Percentiles rank a stretch among this genome's conserved stretches.
phyloP scores from a whole-genome alignment of 2,888 invertebrate species.

The Oscheius sp. region DNA sequence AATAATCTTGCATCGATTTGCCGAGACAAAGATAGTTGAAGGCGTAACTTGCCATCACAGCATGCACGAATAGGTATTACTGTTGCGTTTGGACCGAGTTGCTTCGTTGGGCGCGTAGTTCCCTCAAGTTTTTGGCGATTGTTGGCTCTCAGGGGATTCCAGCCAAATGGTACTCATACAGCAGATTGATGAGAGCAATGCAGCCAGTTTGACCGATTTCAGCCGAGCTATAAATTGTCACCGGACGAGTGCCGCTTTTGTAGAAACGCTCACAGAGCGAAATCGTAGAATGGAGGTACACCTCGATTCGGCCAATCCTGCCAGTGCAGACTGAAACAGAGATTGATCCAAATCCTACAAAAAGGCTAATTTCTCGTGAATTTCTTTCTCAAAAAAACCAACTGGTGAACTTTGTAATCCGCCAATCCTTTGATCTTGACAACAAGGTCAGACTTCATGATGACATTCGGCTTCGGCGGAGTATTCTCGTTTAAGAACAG shows the following conservation, averaged over 20 bases:
- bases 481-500: no score
- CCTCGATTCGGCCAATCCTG: slow-evolving; percentile 29
- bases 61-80: slow-evolving; percentile 10
- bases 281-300: slow-evolving; percentile 12
- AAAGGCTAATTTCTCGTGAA: no score
- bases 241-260: background rate
- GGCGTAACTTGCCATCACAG: no score
- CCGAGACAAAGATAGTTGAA: no score
- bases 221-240: background rate
- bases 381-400: no score
- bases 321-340: slow-evolving; percentile 16
- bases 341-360: no score
- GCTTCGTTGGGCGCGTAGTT: background rate
- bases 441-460: background rate
- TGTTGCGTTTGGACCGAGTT: slow-evolving; percentile 19
- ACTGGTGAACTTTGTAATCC: no score
- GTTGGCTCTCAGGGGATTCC: background rate
- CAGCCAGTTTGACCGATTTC: slow-evolving; percentile 6
- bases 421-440: background rate
- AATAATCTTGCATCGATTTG: no score
- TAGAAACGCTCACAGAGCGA: background rate
- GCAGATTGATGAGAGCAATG: slow-evolving; percentile 1
- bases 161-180: background rate
- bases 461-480: background rate
- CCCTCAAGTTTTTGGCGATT: background rate